Evolutionary conservation across 2,888 invertebrate genomes (phyloP).

Genomic region (Minunthozetes semirufus): DNA sequence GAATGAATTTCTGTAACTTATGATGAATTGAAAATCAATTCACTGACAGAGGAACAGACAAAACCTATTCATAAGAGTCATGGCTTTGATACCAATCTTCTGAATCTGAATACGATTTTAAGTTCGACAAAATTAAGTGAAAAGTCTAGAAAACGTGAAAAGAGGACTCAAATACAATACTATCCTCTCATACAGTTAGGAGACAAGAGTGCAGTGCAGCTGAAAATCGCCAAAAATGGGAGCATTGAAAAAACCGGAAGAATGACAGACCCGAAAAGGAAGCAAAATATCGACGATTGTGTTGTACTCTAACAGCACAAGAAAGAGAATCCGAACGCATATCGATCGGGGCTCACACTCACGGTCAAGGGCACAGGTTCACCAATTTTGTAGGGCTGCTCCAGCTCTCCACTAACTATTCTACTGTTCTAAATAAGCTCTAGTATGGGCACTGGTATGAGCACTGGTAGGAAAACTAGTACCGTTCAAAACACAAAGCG

Average conservation of each 20-base stretch:
- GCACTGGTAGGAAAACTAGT: neutral
- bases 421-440: neutral
- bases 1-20: neutral
- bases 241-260: conserved; percentile 15
- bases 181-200: conserved; percentile 22
- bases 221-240: neutral
- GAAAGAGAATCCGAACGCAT: neutral
- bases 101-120: neutral
- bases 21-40: conserved; percentile 17
- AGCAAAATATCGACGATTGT: neutral
- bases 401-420: neutral
- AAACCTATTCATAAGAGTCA: neutral
- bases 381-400: neutral
- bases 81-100: neutral
- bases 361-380: conserved; percentile 16
- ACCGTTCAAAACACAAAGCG: conserved; percentile 17
- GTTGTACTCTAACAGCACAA: no score
- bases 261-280: conserved; percentile 21
- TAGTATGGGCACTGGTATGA: neutral
- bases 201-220: neutral
- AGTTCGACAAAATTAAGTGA: conserved; percentile 15
- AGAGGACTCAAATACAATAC: conserved; percentile 5
- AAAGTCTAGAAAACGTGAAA: conserved; percentile 5
- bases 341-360: conserved; percentile 9
- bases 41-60: conserved; percentile 17